Percentiles rank a stretch among this genome's conserved stretches.
Conservation (phyloP, 2,888 invertebrate genomes). For the Drosophila lacicola region DNA sequence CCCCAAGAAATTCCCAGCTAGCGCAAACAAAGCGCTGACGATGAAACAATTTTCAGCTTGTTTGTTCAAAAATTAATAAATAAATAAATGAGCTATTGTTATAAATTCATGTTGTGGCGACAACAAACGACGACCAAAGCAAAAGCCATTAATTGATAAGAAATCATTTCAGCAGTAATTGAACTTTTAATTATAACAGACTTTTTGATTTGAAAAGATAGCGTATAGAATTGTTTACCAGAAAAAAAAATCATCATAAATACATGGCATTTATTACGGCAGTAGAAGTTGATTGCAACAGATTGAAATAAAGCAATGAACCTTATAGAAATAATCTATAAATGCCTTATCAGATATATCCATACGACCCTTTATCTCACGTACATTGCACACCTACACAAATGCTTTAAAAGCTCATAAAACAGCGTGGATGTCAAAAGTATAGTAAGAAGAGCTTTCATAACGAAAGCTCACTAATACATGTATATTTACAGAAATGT, state of each 20-base stretch:
- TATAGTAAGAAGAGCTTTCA: neutral
- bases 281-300: constrained; percentile 6
- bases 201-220: neutral
- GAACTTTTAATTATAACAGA: constrained; percentile 4
- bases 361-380: neutral
- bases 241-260: neutral
- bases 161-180: constrained; percentile 14
- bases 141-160: constrained; percentile 39
- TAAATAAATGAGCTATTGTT: constrained; percentile 65
- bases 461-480: constrained; percentile 1
- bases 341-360: neutral
- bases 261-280: neutral
- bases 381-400: neutral
- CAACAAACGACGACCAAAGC: constrained; percentile 29
- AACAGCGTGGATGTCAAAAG: neutral
- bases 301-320: neutral
- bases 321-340: neutral
- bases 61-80: constrained; percentile 53
- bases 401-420: neutral
- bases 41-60: constrained; percentile 61
- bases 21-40: constrained; percentile 39
- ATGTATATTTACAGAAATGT: neutral
- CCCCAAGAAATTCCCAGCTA: constrained; percentile 52
- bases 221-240: neutral
- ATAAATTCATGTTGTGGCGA: constrained; percentile 45